These are phyloP conservation scores for Rousettus leschenaultii DNA, from an alignment of 2,113 vertebrate species.

Conservation along the genomic window DNA sequence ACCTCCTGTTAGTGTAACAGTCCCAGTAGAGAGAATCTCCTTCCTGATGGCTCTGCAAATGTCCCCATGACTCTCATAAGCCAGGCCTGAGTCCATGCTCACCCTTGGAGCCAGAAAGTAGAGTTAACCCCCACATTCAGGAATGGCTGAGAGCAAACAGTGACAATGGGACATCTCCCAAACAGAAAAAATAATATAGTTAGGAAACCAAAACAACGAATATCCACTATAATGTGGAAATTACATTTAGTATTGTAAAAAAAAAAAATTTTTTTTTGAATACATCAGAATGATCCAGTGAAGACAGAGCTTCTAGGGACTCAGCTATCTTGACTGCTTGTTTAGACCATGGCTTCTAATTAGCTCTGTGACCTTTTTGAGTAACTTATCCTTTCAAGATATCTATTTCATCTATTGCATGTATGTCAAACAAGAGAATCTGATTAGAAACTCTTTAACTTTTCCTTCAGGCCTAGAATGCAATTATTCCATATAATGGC, in stretches of 20 bases:
- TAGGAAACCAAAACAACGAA: neutral
- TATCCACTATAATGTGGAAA: neutral
- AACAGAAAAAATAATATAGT: neutral
- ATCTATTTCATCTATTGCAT: neutral
- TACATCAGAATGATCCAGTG: neutral
- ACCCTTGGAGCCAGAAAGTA: neutral
- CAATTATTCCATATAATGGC: neutral
- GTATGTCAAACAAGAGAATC: neutral
- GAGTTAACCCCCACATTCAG: neutral
- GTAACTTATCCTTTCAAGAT: neutral
- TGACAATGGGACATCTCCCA: neutral
- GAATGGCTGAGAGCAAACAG: neutral
- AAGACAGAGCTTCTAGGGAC: neutral
- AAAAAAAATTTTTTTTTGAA: too few relatives aligned
- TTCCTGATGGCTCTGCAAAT: neutral
- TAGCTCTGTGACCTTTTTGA: neutral
- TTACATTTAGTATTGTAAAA: neutral
- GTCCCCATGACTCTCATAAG: neutral
- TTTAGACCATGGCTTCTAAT: neutral
- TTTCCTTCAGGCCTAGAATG: neutral
- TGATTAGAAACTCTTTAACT: neutral
- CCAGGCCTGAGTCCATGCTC: neutral
- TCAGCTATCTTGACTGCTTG: neutral
- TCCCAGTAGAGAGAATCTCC: neutral
- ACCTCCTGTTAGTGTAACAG: too few relatives aligned